Conservation (phyloP, 2,797 vertebrate genomes). For the Adrianichthys oophorus region DNA sequence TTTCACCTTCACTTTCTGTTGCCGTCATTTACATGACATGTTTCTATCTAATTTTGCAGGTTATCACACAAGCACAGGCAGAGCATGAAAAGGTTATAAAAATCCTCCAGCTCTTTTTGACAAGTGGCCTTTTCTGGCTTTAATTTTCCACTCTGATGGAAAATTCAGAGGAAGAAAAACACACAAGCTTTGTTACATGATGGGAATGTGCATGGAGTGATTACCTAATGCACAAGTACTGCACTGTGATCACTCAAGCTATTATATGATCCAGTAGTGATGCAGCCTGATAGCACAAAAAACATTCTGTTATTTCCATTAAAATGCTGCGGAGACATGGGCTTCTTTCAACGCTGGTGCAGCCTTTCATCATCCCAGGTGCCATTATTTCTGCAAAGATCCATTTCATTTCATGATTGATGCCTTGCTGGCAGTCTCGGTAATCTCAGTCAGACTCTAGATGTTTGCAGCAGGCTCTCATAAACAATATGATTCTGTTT, state of each 20-base stretch:
- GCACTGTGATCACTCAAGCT: constrained; percentile 44
- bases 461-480: constrained; percentile 50
- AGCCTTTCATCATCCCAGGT: constrained; percentile 70
- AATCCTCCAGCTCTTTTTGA: constrained; percentile 51
- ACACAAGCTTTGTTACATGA: constrained; percentile 28
- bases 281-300: constrained; percentile 38
- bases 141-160: constrained; percentile 48
- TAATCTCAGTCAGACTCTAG: constrained; percentile 47
- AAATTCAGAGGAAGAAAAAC: constrained; percentile 41
- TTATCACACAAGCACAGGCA: constrained; percentile 25
- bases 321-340: constrained; percentile 48
- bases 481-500: constrained; percentile 41
- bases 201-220: constrained; percentile 27
- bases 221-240: constrained; percentile 35
- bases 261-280: constrained; percentile 43
- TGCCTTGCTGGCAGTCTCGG: constrained; percentile 56
- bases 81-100: constrained; percentile 65
- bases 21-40: constrained; percentile 62
- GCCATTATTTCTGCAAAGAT: constrained; percentile 69
- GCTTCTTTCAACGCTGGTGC: constrained; percentile 34
- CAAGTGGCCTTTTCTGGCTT: constrained; percentile 59
- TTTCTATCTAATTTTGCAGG: constrained; percentile 61
- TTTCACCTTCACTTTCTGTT: constrained; percentile 58
- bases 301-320: constrained; percentile 54
- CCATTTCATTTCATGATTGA: constrained; percentile 69